Base-by-base conservation (phyloP, 2,797 vertebrate species). In the Anomalospiza imberbis region DNA sequence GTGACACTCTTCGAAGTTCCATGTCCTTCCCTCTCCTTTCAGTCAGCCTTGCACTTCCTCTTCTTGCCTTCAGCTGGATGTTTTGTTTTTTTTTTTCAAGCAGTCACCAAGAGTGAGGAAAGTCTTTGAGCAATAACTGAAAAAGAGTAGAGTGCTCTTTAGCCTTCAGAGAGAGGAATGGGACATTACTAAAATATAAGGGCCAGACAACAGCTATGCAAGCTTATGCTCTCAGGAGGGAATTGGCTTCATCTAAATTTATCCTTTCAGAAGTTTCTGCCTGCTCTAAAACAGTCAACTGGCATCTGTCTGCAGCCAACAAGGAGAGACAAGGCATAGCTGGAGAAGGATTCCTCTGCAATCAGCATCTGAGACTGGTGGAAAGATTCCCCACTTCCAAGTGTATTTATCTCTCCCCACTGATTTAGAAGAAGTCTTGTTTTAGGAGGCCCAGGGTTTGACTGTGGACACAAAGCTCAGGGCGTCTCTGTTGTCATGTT, bases 181-280 rank as follows among this genome's bases (percentile, higher is more conserved):
- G 44, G 58, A 74, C 67, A 57, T 80, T 57, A 79, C 57, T 82
- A 79, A 92, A 92, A 82, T 28, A 50, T 71, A 80, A 91, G n/a
- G 57, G 79, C 65, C 42, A 82, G 74, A 60, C 34, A 91, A 71
- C 36, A 86, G 14, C 62, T 73, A 63, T 45, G 29, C 3, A 4
- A 88, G n/a, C 28, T 42, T 47, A n/a, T 73, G 58, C 4, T 62
- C 44, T 81, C 73, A 44, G n/a, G 68, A 80, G 14, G 22, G 16
- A n/a, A 89, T 45, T 63, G 29, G 32, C 47, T 93, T 75, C 2
- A 88, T 57, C 65, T 80, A 67, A 88, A 89, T 85, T 67, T 82
- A 88, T 82, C 45, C 38, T 83, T 87, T 60, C 63, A 61, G 76
- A 93, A 77, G 34, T 10, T 80, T 31, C 31, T 92, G 63, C 38